These are phyloP conservation scores for Platycheirus rosarum DNA, from an alignment of 2,888 invertebrate species.

Conservation along the genomic window DNA sequence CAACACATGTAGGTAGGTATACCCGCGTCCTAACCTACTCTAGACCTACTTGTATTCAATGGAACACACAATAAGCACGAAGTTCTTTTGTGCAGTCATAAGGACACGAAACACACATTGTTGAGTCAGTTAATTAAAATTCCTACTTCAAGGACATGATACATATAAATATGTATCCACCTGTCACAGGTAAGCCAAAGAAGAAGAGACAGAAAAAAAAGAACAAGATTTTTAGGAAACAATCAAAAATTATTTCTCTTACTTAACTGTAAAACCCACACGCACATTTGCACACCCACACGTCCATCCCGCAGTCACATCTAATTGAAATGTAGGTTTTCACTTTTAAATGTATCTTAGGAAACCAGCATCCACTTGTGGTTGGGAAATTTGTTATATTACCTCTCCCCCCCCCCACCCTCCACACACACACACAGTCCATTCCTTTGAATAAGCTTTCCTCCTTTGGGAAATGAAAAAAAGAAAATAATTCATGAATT, in stretches of 20 bases:
- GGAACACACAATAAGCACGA: slow-evolving; percentile 11
- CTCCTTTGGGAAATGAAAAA: no score
- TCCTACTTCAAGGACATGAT: slow-evolving; percentile 20
- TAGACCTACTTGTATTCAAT: no score
- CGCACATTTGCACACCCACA: no score
- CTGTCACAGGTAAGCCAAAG: no score
- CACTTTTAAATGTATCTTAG: slow-evolving; percentile 5
- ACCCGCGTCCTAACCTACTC: no score
- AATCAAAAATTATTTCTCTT: slow-evolving; percentile 18
- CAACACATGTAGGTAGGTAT: no score
- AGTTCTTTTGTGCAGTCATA: slow-evolving; percentile 4
- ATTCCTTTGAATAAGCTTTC: no score
- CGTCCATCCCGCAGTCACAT: background rate
- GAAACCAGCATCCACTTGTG: slow-evolving; percentile 4
- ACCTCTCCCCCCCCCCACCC: no score
- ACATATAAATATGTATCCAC: slow-evolving; percentile 1
- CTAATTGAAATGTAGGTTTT: slow-evolving; percentile 23
- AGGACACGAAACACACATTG: background rate
- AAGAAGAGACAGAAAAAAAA: background rate
- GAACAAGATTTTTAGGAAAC: background rate
- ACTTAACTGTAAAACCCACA: background rate
- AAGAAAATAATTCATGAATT: slow-evolving; percentile 25
- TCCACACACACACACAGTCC: no score
- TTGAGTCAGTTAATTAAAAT: slow-evolving; percentile 33
- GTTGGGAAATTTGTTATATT: slow-evolving; percentile 3